Evolutionary conservation across 2,113 vertebrate species (phyloP).

Genomic region (Nesospiza acunhae): DNA sequence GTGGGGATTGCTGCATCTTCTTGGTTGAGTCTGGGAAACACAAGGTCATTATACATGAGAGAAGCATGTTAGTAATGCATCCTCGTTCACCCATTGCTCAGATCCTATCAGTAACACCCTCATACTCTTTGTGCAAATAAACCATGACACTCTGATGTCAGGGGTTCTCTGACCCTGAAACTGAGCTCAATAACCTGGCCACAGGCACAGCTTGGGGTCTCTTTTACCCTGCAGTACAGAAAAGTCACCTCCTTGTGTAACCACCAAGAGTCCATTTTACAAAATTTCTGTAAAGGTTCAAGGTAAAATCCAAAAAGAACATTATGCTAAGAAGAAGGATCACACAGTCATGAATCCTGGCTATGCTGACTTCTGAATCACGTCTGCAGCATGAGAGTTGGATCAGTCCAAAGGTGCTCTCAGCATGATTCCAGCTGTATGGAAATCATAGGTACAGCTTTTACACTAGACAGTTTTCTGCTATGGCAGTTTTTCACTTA

Average conservation of each 20-base stretch:
- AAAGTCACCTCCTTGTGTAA: background rate
- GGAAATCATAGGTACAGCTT: background rate
- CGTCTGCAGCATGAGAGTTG: background rate
- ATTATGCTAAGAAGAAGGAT: background rate
- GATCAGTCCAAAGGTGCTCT: background rate
- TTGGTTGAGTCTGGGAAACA: background rate
- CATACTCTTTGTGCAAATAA: background rate
- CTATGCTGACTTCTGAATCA: background rate
- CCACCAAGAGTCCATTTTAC: background rate
- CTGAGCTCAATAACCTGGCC: accelerated
- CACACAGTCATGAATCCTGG: background rate
- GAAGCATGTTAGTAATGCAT: background rate
- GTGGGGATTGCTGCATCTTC: background rate
- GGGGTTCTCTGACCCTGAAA: background rate
- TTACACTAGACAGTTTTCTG: background rate
- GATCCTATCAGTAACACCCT: background rate
- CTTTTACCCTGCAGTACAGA: background rate
- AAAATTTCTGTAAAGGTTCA: background rate
- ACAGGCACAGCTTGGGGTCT: background rate
- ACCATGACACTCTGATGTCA: background rate
- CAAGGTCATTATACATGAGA: background rate
- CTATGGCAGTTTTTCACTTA: background rate
- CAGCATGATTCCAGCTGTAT: background rate
- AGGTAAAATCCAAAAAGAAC: background rate
- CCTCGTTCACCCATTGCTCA: background rate